Base-by-base conservation (phyloP, 2,888 invertebrate genomes). In the Mythimna pallens region DNA sequence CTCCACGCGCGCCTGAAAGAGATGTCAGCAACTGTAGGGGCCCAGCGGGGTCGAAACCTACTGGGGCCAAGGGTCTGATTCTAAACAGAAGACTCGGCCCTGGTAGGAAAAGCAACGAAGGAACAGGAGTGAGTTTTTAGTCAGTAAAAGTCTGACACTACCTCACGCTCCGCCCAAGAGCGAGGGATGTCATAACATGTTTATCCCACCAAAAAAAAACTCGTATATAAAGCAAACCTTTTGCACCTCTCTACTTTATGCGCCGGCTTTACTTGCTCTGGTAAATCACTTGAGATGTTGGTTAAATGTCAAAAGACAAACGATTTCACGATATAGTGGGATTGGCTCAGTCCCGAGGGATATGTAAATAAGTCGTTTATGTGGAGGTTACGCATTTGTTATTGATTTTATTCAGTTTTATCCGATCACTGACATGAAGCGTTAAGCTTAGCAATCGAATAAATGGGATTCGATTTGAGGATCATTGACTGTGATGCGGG, bases 231-330 rank as follows among this genome's bases (percentile, higher is more conserved):
- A 47, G 2, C 9, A 0, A 9, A 43, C 43, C 72, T 73, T 73
- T 69, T 69, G 55, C 8, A 1, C 9, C 0, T 20, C 14, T 36
- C 1, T 57, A 6, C 68, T 50, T 14, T 14, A n/a, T 77, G 30
- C 25, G 0, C 36, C 10, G 8, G 17, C n/a, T 59, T 52, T 62
- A 30, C 62, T 57, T 43, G 30, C 47, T 66, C 69, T 73, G 61
- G 55, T 68, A 73, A 73, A 66, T 80, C 69, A 72, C 57, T 73
- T 47, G 59, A 80, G 30, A 62, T 73, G 66, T 83, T 57, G 52
- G 52, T 65, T 63, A 66, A 52, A 63, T 61, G 55, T 63, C 78
- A 64, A 55, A 43, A 55, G 59, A 82, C 64, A 70, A 77, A 65
- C 57, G 40, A 57, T 63, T 78, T 78, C 58, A 65, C 30, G 47